A percentile compares a stretch with the other conserved stretches of the same genome.
These are phyloP conservation scores for Steinernema hermaphroditum DNA, from an alignment of 2,888 invertebrate species.

Conservation along the genomic window DNA sequence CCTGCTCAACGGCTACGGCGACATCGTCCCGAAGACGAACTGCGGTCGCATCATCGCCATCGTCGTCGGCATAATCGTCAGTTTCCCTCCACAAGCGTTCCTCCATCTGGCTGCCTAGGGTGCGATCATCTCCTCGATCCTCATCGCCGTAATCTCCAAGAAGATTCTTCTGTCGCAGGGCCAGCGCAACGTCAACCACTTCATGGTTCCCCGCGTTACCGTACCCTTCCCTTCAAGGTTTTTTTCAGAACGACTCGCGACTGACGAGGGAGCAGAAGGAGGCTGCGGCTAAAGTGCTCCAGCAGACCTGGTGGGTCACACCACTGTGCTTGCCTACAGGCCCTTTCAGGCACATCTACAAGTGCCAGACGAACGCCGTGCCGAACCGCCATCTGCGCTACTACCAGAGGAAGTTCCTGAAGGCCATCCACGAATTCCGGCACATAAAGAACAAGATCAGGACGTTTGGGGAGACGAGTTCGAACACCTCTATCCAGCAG, in stretches of 20 bases:
- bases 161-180: slow-evolving; percentile 92
- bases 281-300: slow-evolving; percentile 96
- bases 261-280: slow-evolving; percentile 98
- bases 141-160: slow-evolving; percentile 97
- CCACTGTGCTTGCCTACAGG: too few species aligned
- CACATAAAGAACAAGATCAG: slow-evolving; percentile 65
- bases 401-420: slow-evolving; percentile 61
- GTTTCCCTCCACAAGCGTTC: slow-evolving; percentile 33
- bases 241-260: slow-evolving; percentile 89
- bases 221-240: too few species aligned
- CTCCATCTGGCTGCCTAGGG: slow-evolving; percentile 73
- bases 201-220: slow-evolving; percentile 74
- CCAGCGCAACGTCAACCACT: slow-evolving; percentile 96
- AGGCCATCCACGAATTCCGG: slow-evolving; percentile 64
- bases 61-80: slow-evolving; percentile 99
- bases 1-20: slow-evolving; percentile 99
- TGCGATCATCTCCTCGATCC: slow-evolving; percentile 95
- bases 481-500: slow-evolving; percentile 56
- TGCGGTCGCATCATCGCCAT: slow-evolving; percentile 98
- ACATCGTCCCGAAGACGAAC: slow-evolving; percentile 93
- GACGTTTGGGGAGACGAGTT: slow-evolving; percentile 61
- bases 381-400: slow-evolving; percentile 49
- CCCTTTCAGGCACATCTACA: slow-evolving; percentile 82
- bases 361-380: slow-evolving; percentile 70
- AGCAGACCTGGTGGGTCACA: slow-evolving; percentile 98